Percentiles rank a stretch among this genome's conserved stretches.
These are phyloP conservation scores for Syndactyla subalaris DNA, from an alignment of 2,797 vertebrate species.

Conservation along the genomic window DNA sequence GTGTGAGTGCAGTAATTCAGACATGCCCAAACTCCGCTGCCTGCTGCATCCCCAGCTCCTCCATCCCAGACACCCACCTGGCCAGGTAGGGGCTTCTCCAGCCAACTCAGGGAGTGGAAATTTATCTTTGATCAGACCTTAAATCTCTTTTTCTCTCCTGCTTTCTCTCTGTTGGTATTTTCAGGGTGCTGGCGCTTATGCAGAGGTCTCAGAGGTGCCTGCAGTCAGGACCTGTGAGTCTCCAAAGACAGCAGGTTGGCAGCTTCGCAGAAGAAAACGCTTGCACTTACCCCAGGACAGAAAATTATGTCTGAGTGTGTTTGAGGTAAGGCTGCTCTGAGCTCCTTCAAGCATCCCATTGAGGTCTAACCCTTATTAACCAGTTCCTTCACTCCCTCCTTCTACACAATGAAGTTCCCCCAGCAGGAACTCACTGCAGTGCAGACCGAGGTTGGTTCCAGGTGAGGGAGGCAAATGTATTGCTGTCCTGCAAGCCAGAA, in stretches of 20 bases:
- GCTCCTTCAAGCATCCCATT: background rate
- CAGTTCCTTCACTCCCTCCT: background rate
- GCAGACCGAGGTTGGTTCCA: accelerated
- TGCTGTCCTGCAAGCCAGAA: background rate
- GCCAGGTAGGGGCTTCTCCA: background rate
- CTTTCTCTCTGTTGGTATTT: background rate
- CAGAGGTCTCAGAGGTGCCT: background rate
- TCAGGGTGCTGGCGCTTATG: background rate
- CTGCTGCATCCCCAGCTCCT: background rate
- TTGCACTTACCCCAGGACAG: background rate
- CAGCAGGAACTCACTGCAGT: background rate
- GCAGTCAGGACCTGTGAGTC: background rate
- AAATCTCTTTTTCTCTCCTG: background rate
- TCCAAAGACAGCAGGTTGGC: background rate
- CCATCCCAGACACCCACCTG: background rate
- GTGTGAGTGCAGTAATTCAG: background rate
- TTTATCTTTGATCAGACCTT: background rate
- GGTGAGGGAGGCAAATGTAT: background rate
- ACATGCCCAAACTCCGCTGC: background rate
- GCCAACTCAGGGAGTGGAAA: accelerated
- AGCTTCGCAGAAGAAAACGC: background rate
- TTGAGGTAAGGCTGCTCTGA: constrained; percentile 21
- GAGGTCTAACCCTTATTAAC: background rate
- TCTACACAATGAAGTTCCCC: background rate
- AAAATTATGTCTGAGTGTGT: background rate